Conservation (phyloP, 64 coral and sea anemone species). For the Astreopora myriophthalma region DNA sequence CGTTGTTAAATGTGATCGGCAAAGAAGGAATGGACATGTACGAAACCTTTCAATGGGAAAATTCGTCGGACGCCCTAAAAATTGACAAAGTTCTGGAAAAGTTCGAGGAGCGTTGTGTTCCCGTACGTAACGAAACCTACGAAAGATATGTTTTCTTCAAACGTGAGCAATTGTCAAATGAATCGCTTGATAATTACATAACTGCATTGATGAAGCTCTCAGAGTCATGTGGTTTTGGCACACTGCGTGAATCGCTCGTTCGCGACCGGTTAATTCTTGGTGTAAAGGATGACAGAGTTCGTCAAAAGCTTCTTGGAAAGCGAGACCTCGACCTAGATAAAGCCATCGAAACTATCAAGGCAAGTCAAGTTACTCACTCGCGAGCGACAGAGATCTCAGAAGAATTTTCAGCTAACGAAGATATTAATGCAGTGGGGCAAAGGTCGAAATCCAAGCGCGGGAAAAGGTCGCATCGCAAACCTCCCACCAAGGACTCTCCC, state of each 20-base stretch:
- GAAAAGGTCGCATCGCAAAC: too few relatives aligned
- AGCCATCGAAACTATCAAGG: slow-evolving; percentile 51
- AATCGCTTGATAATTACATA: slow-evolving; percentile 27
- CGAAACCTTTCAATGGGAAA: slow-evolving; percentile 49
- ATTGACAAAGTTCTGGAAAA: slow-evolving; percentile 54
- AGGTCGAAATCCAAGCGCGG: not conserved
- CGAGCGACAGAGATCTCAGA: not conserved
- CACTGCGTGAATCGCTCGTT: slow-evolving; percentile 47
- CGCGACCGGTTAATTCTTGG: slow-evolving; percentile 45
- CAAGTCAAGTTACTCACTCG: slow-evolving; percentile 68
- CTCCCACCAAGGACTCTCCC: too few relatives aligned
- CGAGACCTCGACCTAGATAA: slow-evolving; percentile 46
- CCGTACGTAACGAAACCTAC: slow-evolving; percentile 43
- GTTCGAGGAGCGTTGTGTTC: slow-evolving; percentile 49
- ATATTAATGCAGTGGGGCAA: not conserved
- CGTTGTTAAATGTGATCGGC: slow-evolving; percentile 38
- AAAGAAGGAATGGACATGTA: slow-evolving; percentile 37
- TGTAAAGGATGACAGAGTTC: slow-evolving; percentile 50
- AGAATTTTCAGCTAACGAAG: not conserved
- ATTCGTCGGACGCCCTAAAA: not conserved
- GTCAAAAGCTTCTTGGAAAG: slow-evolving; percentile 59
- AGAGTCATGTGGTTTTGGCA: slow-evolving; percentile 42
- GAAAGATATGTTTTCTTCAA: slow-evolving; percentile 63
- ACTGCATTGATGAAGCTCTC: slow-evolving; percentile 56
- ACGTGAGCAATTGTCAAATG: slow-evolving; percentile 31